These are phyloP conservation scores for Eudasyphora cyanicolor DNA, from an alignment of 2,888 invertebrate genomes.

Conservation along the genomic window DNA sequence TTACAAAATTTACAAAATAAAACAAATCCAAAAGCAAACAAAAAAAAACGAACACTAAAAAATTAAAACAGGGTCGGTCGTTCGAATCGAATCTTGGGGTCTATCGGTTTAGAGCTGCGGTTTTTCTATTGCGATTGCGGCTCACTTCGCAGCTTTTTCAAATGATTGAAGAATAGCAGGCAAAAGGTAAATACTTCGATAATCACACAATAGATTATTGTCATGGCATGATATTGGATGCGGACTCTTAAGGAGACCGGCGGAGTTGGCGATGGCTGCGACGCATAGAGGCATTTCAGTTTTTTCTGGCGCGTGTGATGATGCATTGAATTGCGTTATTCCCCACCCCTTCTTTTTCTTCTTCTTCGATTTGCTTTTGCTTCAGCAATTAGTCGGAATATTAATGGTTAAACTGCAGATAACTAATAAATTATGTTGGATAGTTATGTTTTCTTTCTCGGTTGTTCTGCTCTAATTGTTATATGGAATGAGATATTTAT, in stretches of 20 bases:
- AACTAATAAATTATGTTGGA: conserved; percentile 21
- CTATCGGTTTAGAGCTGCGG: conserved; percentile 10
- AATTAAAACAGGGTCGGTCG: conserved; percentile 43
- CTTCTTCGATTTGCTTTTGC: conserved; percentile 7
- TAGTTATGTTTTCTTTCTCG: conserved; percentile 8
- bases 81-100: conserved; percentile 11
- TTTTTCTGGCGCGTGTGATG: conserved; percentile 70
- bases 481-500: too few species aligned
- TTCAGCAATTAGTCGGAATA: conserved; percentile 36
- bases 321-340: conserved; percentile 67
- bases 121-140: too few species aligned
- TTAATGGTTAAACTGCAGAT: neutral
- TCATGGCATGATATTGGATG: conserved; percentile 69
- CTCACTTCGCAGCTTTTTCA: conserved; percentile 67
- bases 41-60: conserved; percentile 38
- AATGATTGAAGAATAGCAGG: conserved; percentile 72
- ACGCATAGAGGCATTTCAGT: conserved; percentile 66
- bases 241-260: conserved; percentile 61
- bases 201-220: conserved; percentile 71
- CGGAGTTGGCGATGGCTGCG: conserved; percentile 42
- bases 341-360: conserved; percentile 21
- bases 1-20: conserved; percentile 45
- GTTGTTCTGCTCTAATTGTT: conserved; percentile 48
- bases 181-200: conserved; percentile 74
- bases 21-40: conserved; percentile 24